A percentile compares a stretch with the other conserved stretches of the same genome.
phyloP scores from a whole-genome alignment of 2,113 vertebrate genomes.

The Larimichthys crocea region DNA sequence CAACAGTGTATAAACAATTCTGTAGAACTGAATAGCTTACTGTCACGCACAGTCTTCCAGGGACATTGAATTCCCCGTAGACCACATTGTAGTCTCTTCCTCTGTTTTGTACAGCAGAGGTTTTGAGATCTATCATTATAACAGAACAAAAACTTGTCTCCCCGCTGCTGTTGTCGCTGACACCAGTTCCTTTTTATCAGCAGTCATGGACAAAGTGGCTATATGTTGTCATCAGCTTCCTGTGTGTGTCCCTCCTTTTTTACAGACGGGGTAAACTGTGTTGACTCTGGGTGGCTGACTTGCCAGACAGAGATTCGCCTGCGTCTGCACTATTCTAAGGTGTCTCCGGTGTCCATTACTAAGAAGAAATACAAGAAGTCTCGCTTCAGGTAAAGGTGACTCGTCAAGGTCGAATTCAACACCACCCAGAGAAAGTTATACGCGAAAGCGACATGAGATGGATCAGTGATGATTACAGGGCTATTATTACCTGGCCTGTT shows the following conservation, averaged over 20 bases:
- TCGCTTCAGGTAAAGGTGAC: slow-evolving; percentile 91
- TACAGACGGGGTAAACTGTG: slow-evolving; percentile 88
- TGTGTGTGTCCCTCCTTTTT: slow-evolving; percentile 23
- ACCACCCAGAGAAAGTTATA: slow-evolving; percentile 29
- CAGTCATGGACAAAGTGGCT: slow-evolving; percentile 2
- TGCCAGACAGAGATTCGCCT: slow-evolving; percentile 97
- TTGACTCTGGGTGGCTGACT: slow-evolving; percentile 96
- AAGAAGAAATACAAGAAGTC: slow-evolving; percentile 99
- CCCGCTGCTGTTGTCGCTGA: neutral
- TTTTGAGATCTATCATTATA: slow-evolving; percentile 19
- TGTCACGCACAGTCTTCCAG: too few relatives aligned
- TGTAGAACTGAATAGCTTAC: neutral
- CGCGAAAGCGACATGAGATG: slow-evolving; percentile 7
- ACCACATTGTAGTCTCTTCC: slow-evolving; percentile 18
- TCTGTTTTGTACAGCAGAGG: neutral
- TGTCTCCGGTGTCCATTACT: slow-evolving; percentile 91
- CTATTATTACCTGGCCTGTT: neutral
- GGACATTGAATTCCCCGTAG: neutral
- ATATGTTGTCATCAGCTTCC: neutral
- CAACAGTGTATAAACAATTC: neutral
- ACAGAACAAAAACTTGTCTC: neutral
- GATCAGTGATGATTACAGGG: neutral
- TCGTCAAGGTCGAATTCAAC: slow-evolving; percentile 10
- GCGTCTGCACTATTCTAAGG: slow-evolving; percentile 94
- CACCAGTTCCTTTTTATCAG: slow-evolving; percentile 19